Conservation (phyloP, 2,888 invertebrate genomes). For the Lepidochrysops patricia region DNA sequence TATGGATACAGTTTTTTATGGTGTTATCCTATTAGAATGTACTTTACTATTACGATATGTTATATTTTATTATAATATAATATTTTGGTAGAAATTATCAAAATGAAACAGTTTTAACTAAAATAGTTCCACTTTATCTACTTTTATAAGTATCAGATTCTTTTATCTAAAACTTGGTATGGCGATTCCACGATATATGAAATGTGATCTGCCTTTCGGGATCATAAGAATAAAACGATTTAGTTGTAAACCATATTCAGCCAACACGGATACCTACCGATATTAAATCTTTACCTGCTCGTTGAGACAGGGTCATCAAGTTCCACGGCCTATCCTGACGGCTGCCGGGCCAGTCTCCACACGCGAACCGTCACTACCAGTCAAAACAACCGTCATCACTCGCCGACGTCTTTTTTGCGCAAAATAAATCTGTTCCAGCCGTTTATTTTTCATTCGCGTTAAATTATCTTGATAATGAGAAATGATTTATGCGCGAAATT, state of each 20-base stretch:
- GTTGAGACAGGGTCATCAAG: not conserved
- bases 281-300: not conserved
- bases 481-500: conserved; percentile 35
- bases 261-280: not conserved
- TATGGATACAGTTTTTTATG: conserved; percentile 2
- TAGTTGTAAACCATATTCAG: not conserved
- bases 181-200: not conserved
- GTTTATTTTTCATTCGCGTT: conserved; percentile 40
- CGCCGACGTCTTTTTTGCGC: conserved; percentile 34
- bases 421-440: conserved; percentile 32
- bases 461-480: conserved; percentile 48
- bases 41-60: too few species aligned
- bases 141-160: not conserved
- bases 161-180: not conserved
- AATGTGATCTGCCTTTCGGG: not conserved
- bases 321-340: not conserved
- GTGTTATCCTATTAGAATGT: too few species aligned
- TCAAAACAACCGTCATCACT: conserved; percentile 71
- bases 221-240: not conserved
- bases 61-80: too few species aligned
- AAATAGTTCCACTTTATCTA: too few species aligned
- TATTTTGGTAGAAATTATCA: too few species aligned
- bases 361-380: conserved; percentile 58
- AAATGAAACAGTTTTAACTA: too few species aligned
- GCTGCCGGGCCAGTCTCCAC: conserved; percentile 26